Percentiles rank a stretch among this genome's conserved stretches.
These are phyloP conservation scores for Zophobas morio DNA, from an alignment of 1,140 invertebrate genomes.

Conservation along the genomic window DNA sequence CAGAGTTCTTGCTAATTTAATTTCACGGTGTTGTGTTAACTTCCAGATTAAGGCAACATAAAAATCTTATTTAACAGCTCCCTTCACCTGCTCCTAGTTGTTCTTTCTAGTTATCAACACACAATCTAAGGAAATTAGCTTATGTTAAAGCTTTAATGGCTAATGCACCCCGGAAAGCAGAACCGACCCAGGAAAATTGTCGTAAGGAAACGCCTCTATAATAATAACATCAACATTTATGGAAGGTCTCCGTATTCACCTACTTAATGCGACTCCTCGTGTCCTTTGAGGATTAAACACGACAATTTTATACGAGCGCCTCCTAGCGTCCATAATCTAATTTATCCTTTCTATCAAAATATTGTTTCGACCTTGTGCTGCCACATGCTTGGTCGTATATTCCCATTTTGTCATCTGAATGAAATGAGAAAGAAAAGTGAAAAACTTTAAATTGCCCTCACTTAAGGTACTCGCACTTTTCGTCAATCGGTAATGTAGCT, in stretches of 20 bases:
- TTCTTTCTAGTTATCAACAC: slow-evolving; percentile 36
- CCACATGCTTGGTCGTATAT: not conserved
- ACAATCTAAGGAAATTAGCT: slow-evolving; percentile 34
- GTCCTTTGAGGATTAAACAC: slow-evolving; percentile 44
- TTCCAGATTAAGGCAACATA: slow-evolving; percentile 4
- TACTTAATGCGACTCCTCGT: slow-evolving; percentile 42
- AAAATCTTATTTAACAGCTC: slow-evolving; percentile 24
- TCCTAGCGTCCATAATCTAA: slow-evolving; percentile 29
- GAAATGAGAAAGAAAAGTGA: too few relatives aligned
- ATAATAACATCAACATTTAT: slow-evolving; percentile 49
- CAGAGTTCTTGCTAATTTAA: slow-evolving; percentile 23
- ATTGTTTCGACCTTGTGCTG: slow-evolving; percentile 22
- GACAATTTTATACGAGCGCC: slow-evolving; percentile 15
- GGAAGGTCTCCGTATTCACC: slow-evolving; percentile 41
- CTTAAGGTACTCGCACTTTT: too few relatives aligned
- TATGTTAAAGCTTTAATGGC: slow-evolving; percentile 36
- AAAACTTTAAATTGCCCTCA: too few relatives aligned
- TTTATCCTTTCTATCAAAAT: slow-evolving; percentile 26
- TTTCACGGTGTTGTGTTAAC: not conserved
- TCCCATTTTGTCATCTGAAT: not conserved
- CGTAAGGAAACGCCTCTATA: slow-evolving; percentile 37
- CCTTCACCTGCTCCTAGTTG: slow-evolving; percentile 18
- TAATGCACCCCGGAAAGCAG: slow-evolving; percentile 16
- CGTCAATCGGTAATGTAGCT: too few relatives aligned
- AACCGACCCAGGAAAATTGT: slow-evolving; percentile 20